phyloP scores from a whole-genome alignment of 1,140 invertebrate genomes.

The Cherax destructor region DNA sequence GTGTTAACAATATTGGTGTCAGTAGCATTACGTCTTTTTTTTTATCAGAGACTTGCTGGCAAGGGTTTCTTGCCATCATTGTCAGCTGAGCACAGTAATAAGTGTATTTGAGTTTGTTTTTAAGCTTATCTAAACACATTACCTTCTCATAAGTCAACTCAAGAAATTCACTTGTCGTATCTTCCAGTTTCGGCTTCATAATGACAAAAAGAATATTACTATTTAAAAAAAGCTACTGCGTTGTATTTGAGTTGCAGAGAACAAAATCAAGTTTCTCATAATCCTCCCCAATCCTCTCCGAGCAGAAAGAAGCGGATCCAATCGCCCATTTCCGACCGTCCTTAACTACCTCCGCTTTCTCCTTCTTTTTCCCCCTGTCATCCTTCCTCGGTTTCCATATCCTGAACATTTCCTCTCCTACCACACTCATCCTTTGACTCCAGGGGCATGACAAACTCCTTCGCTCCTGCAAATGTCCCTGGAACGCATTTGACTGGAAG shows the following conservation, averaged over 20 bases:
- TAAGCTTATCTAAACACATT: too few species aligned
- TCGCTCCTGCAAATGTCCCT: neutral
- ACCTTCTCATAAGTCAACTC: too few species aligned
- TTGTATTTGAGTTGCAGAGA: neutral
- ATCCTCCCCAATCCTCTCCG: neutral
- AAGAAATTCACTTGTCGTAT: too few species aligned
- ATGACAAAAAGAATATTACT: too few species aligned
- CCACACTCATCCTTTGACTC: neutral
- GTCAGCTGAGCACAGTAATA: too few species aligned
- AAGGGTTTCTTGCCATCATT: too few species aligned
- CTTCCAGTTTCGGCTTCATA: too few species aligned
- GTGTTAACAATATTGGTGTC: too few species aligned
- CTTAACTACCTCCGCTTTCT: neutral
- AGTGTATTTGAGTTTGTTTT: too few species aligned
- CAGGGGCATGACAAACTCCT: neutral
- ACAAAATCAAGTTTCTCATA: neutral
- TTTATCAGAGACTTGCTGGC: too few species aligned
- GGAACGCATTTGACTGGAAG: slow-evolving; percentile 4
- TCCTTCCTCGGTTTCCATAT: slow-evolving; percentile 7
- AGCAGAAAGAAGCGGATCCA: neutral
- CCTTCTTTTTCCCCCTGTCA: neutral
- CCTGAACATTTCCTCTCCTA: slow-evolving; percentile 10
- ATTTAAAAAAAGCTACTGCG: too few species aligned
- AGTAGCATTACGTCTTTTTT: too few species aligned
- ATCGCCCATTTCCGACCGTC: neutral